phyloP scores from a whole-genome alignment of 2,113 vertebrate genomes.

The Mesocricetus auratus region DNA sequence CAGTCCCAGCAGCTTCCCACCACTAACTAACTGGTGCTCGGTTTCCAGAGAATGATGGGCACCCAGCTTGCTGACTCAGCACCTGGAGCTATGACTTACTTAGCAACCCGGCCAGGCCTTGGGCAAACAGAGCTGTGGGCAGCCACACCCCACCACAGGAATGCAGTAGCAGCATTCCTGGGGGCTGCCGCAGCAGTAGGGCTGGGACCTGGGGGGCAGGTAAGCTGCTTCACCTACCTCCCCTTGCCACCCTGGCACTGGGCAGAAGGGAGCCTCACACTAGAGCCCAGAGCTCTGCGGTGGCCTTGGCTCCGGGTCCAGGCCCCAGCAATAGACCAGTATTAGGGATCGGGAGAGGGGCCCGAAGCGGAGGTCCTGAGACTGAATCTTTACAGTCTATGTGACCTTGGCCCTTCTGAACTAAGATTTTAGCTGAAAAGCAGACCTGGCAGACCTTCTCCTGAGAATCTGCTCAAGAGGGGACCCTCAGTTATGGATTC shows the following conservation, averaged over 20 bases:
- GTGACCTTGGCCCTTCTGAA: not conserved
- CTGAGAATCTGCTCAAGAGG: fast-evolving
- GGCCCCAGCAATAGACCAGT: not conserved
- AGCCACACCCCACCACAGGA: conserved; percentile 78
- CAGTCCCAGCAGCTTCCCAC: not conserved
- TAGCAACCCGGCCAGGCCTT: conserved; percentile 64
- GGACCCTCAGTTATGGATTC: not conserved
- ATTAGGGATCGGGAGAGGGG: not conserved
- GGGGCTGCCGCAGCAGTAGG: not conserved
- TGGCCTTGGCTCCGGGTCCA: not conserved
- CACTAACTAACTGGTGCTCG: conserved; percentile 29
- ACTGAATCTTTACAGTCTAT: not conserved
- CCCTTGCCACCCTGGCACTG: conserved; percentile 39
- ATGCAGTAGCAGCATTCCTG: conserved; percentile 58
- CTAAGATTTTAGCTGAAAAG: not conserved
- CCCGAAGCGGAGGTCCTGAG: fast-evolving
- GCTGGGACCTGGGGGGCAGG: not conserved
- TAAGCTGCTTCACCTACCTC: conserved; percentile 1
- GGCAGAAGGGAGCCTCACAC: not conserved
- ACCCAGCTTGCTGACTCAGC: conserved; percentile 78
- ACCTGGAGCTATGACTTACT: conserved; percentile 8
- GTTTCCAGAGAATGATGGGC: not conserved
- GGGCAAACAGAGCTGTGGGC: conserved; percentile 56
- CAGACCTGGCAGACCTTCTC: too few relatives aligned
- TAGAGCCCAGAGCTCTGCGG: not conserved